Evolutionary conservation across 2,888 invertebrate genomes (phyloP).

Genomic region (Liodrosophila aerea): DNA sequence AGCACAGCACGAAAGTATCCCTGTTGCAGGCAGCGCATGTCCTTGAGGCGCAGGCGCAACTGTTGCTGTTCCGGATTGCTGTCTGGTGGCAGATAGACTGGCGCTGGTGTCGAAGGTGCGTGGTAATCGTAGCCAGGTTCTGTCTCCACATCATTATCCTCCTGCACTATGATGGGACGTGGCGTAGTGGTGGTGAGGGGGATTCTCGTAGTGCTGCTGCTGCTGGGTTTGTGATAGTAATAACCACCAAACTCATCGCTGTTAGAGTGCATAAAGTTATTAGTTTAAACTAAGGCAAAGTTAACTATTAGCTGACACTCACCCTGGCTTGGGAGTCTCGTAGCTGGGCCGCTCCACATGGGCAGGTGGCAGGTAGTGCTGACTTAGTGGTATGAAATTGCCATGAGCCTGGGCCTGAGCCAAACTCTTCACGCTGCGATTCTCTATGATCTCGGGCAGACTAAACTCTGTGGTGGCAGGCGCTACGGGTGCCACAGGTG

Average conservation of each 20-base stretch:
- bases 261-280: background rate
- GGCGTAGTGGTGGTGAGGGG: conserved; percentile 40
- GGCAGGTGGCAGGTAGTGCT: conserved; percentile 73
- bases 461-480: conserved; percentile 72
- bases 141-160: conserved; percentile 46
- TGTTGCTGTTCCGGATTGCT: conserved; percentile 38
- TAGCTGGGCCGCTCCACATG: conserved; percentile 70
- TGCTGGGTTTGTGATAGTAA: conserved; percentile 61
- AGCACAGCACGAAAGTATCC: conserved; percentile 82
- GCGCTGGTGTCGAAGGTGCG: conserved; percentile 71
- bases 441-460: conserved; percentile 80
- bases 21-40: conserved; percentile 79
- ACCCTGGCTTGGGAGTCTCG: conserved; percentile 72
- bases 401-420: conserved; percentile 53
- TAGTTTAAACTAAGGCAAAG: no score
- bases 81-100: conserved; percentile 61
- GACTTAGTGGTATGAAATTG: conserved; percentile 76
- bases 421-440: conserved; percentile 64
- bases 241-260: conserved; percentile 64
- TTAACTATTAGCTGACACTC: background rate
- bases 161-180: conserved; percentile 73
- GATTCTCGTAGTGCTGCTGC: conserved; percentile 35
- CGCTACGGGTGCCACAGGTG: conserved; percentile 62
- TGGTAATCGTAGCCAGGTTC: conserved; percentile 74
- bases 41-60: conserved; percentile 76